Percentiles rank a stretch among this genome's conserved stretches.
These are phyloP conservation scores for Crocodylus rhombifer DNA, from an alignment of 2,797 vertebrate genomes.

Conservation along the genomic window DNA sequence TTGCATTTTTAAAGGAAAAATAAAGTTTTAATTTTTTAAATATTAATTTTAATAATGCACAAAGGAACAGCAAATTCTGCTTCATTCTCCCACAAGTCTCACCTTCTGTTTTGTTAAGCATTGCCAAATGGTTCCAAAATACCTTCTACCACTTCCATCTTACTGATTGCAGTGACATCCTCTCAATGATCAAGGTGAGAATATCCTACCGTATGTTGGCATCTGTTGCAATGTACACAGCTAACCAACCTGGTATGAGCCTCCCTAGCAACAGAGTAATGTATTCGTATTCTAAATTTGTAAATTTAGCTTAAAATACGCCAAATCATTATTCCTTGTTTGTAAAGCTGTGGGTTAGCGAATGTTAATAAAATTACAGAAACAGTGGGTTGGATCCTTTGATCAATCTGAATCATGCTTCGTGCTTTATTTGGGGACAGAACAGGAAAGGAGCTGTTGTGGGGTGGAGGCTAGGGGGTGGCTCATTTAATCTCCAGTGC, in stretches of 20 bases:
- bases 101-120: not conserved
- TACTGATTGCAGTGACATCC: fast-evolving
- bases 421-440: not conserved
- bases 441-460: not conserved
- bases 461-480: not conserved
- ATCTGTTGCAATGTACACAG: not conserved
- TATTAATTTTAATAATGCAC: conserved; percentile 55
- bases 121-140: not conserved
- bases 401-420: not conserved
- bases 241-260: not conserved
- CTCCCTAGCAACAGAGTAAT: not conserved
- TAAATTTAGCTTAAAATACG: not conserved
- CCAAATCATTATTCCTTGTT: not conserved
- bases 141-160: not conserved
- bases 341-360: not conserved
- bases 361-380: not conserved
- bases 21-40: conserved; percentile 70
- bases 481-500: not conserved
- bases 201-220: not conserved
- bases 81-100: conserved; percentile 34
- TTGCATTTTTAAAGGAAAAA: conserved; percentile 65
- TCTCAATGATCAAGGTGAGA: not conserved
- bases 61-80: not conserved
- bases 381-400: not conserved
- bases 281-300: not conserved